Evolutionary conservation across 2,888 invertebrate genomes (phyloP).

Genomic region (Dynastes maya): DNA sequence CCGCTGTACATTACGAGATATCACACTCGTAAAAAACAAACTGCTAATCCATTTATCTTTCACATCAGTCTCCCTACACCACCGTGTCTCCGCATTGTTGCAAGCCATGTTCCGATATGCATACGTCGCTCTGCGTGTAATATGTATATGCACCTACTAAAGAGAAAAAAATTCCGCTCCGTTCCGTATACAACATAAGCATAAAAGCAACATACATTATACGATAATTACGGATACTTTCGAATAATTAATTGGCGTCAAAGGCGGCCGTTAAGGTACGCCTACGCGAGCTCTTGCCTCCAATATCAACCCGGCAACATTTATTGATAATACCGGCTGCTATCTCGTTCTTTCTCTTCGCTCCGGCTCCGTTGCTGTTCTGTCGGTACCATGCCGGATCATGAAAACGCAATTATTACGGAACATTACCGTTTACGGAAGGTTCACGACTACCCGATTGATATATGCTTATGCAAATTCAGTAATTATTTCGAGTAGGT

Average conservation of each 20-base stretch:
- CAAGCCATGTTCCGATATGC: constrained; percentile 23
- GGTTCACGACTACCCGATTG: constrained; percentile 10
- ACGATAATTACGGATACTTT: constrained; percentile 48
- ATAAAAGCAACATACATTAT: constrained; percentile 45
- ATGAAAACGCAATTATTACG: constrained; percentile 39
- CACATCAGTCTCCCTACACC: constrained; percentile 26
- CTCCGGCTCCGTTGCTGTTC: neutral
- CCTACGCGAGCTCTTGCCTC: constrained; percentile 33
- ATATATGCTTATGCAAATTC: constrained; percentile 37
- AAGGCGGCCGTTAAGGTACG: constrained; percentile 46
- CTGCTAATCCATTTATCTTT: constrained; percentile 39
- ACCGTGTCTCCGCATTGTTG: constrained; percentile 36
- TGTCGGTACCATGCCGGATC: constrained; percentile 3
- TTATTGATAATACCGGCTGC: constrained; percentile 30
- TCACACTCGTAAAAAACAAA: neutral
- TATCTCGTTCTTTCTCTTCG: constrained; percentile 1
- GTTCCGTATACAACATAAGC: constrained; percentile 32
- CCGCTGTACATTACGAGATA: neutral
- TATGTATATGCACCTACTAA: neutral
- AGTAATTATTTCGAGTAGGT: constrained; percentile 16
- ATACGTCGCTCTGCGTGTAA: neutral
- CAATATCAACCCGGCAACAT: constrained; percentile 33
- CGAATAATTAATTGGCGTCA: constrained; percentile 50
- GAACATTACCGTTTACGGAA: constrained; percentile 37
- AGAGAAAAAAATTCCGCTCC: neutral